Evolutionary conservation across 2,888 invertebrate species (phyloP), one percentile per base, ranked within the genome.

Genomic region (Siphonodentalium dalli): DNA sequence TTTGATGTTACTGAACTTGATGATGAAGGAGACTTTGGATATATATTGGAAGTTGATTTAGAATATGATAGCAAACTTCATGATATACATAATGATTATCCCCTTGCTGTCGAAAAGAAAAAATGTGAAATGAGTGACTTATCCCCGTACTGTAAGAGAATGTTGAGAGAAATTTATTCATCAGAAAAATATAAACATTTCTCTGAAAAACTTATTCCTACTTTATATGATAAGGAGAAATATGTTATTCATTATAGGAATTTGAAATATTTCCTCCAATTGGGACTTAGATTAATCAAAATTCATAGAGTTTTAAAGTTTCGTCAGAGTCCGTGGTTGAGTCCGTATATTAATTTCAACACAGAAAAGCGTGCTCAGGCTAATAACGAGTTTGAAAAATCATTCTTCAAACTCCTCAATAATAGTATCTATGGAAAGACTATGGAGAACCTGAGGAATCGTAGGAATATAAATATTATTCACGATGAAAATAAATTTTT

Each of bases 231-330:
- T 28, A 50, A 67, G 37, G 44, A 40, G 28, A 47, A 62, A 2
- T 78, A 80, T 54, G 54, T 78, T 0, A 62, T 78, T 8, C 74
- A 78, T 56, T 77, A 78, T 57, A 27, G 61, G 15, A 74, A 69
- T 46, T 61, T 81, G 28, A 66, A 75, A 58, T 68, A 71, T 59
- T 68, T 71, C 33, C 6, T 69, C 2, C 18, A 33, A 1, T 28
- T 68, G 34, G 71, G 72, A 7, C 28, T 76, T 48, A 45, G 43
- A 35, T 18, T 73, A 1, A 54, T 29, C n/a, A 72, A 65, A 43
- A 65, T 75, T 13, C 68, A 72, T 69, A 41, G 71, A 48, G 63
- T 71, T 11, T 43, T 80, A 20, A 43, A 66, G 56, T 81, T 80
- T 56, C 49, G 41, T 58, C 65, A 72, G 47, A 9, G 18, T 9